Base-by-base conservation (phyloP, 2,113 vertebrate genomes). In the Thomomys bottae region DNA sequence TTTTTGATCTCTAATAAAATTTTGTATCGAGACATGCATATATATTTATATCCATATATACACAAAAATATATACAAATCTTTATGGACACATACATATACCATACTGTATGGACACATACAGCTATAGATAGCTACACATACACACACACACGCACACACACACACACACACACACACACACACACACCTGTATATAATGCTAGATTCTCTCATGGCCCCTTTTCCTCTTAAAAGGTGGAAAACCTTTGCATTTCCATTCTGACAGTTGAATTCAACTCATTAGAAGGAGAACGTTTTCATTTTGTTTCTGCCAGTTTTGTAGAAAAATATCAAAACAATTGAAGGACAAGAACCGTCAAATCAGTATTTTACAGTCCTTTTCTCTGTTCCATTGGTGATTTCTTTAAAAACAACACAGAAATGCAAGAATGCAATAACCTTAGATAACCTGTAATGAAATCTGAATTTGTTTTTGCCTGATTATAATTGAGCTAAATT, bases 301-400 rank as follows among this genome's bases (percentile, higher is more conserved):
- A 89, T 92, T 92, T 94, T 70, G 67, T 76, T 49, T 42, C 72
- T 66, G 78, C 2, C 32, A 90, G 78, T 57, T 92, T 89, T 84
- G 71, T 24, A 80, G 72, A 68, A 83, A 92, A 79, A 88, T 89
- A 92, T 24, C 30, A 63, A 78, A 78, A 66, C 57, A 86, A 38
- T 28, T 23, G 72, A 73, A 38, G 32, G 87, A 68, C 15, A 26
- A 89, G 36, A 88, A 78, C 86, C 70, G 76, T 90, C 72, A 87
- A 54, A 42, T 40, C 71, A 36, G 5, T 45, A n/a, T 36, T 71
- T 93, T 61, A 70, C 6, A 18, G 34, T 18, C 42, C 30, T 70
- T 75, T 73, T 24, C 2, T 38, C 8, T 68, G 15, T 23, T 72
- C 20, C 54, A 82, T 59, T 71, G 14, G 18, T 36, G 61, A 57